phyloP scores from a whole-genome alignment of 2,888 invertebrate species.

The Halictus quadricinctus region DNA sequence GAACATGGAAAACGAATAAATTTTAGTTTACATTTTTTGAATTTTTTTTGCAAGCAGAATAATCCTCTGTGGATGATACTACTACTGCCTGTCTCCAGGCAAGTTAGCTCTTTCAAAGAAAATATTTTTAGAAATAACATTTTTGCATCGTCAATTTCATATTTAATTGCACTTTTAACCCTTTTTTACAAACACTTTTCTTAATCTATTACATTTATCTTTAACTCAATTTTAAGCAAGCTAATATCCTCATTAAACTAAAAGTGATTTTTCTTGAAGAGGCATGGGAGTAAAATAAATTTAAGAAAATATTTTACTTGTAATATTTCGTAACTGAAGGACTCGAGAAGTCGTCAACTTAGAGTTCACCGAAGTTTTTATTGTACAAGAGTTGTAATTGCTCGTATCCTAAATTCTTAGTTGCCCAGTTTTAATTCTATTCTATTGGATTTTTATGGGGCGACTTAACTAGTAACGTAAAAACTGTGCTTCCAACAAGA shows the following conservation, averaged over 20 bases:
- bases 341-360: background rate
- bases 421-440: slow-evolving; percentile 1
- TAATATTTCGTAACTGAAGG: background rate
- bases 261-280: too few relatives aligned
- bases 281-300: too few relatives aligned
- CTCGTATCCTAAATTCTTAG: slow-evolving; percentile 1
- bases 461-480: background rate
- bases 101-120: background rate
- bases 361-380: background rate
- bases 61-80: background rate
- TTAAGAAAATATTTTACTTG: background rate
- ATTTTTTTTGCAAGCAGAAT: background rate
- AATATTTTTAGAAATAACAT: too few relatives aligned
- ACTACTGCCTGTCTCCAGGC: background rate
- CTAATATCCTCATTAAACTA: too few relatives aligned
- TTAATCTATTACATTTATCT: too few relatives aligned
- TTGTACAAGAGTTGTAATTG: background rate
- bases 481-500: background rate
- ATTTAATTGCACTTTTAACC: too few relatives aligned
- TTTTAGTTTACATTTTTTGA: too few relatives aligned
- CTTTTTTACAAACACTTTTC: too few relatives aligned
- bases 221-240: too few relatives aligned
- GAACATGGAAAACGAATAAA: background rate
- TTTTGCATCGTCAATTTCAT: too few relatives aligned
- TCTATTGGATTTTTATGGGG: background rate